phyloP scores from a whole-genome alignment of 2,113 vertebrate species.

The Hemibagrus wyckioides region DNA sequence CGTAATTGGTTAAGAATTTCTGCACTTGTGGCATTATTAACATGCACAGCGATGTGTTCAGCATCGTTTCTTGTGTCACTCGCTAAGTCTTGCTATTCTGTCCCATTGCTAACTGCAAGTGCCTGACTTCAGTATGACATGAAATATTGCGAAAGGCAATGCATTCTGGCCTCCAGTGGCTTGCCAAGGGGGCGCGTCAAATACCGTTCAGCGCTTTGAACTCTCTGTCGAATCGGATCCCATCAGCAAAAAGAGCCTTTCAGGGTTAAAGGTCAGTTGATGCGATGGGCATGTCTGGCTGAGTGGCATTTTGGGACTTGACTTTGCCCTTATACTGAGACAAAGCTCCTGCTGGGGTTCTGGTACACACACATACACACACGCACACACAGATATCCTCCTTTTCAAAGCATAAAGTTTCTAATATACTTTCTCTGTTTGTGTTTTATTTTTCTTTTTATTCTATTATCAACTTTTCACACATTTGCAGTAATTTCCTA shows the following conservation, averaged over 20 bases:
- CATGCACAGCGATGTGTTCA: not conserved
- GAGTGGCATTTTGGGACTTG: conserved; percentile 53
- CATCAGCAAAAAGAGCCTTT: conserved; percentile 38
- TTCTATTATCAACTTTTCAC: not conserved
- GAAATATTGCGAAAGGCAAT: conserved; percentile 2
- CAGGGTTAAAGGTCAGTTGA: conserved; percentile 42
- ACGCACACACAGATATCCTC: not conserved
- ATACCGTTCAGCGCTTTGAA: conserved; percentile 24
- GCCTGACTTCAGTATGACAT: conserved; percentile 33
- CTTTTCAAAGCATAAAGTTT: not conserved
- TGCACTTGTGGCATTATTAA: not conserved
- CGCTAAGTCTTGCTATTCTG: not conserved
- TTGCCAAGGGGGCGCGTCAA: conserved; percentile 31
- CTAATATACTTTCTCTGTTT: not conserved
- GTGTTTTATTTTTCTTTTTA: not conserved
- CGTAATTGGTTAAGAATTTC: not conserved
- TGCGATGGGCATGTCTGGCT: conserved; percentile 42
- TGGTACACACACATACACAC: conserved; percentile 15
- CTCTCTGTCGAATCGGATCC: conserved; percentile 28
- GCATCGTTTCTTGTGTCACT: not conserved
- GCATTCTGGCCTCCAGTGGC: conserved; percentile 32
- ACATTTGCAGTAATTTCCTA: not conserved
- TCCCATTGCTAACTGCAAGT: conserved; percentile 20
- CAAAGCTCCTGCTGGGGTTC: conserved; percentile 31
- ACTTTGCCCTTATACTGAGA: conserved; percentile 48